phyloP scores from a whole-genome alignment of 37 sponge, comb jelly and placozoan genomes.

The Crambe crambe region DNA sequence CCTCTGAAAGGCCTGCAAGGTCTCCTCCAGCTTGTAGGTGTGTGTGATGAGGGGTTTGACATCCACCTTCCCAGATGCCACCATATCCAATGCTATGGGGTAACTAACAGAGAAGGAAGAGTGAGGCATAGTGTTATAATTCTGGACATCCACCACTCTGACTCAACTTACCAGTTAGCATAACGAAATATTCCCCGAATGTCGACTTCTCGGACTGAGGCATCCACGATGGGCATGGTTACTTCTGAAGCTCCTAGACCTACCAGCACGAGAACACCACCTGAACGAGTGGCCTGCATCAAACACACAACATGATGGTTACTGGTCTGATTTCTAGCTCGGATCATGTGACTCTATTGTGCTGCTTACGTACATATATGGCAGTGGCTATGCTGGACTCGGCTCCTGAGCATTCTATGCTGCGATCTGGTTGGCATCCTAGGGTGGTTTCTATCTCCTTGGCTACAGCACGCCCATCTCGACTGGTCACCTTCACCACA shows the following conservation, averaged over 20 bases:
- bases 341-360: not conserved
- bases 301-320: too few relatives aligned
- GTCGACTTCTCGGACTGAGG: slow-evolving; percentile 90
- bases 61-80: slow-evolving; percentile 76
- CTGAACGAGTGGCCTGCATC: slow-evolving; percentile 88
- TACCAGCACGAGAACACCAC: slow-evolving; percentile 87
- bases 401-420: slow-evolving; percentile 83
- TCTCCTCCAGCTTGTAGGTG: slow-evolving; percentile 68
- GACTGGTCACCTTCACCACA: slow-evolving; percentile 50
- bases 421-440: slow-evolving; percentile 49
- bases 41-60: slow-evolving; percentile 90
- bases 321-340: too few relatives aligned
- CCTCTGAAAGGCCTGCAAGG: slow-evolving; percentile 75
- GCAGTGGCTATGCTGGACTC: slow-evolving; percentile 70
- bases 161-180: slow-evolving; percentile 57
- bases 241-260: slow-evolving; percentile 86
- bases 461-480: slow-evolving; percentile 48
- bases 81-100: slow-evolving; percentile 85
- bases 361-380: slow-evolving; percentile 58
- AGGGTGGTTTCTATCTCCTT: slow-evolving; percentile 36
- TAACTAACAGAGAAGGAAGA: slow-evolving; percentile 47
- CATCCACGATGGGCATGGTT: slow-evolving; percentile 89
- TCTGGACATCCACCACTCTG: not conserved
- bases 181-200: slow-evolving; percentile 95
- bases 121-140: not conserved